A percentile compares a stretch with the other conserved stretches of the same genome.
Evolutionary conservation across 1,140 invertebrate genomes (phyloP).

Genomic region (Stegodyphus dumicola): DNA sequence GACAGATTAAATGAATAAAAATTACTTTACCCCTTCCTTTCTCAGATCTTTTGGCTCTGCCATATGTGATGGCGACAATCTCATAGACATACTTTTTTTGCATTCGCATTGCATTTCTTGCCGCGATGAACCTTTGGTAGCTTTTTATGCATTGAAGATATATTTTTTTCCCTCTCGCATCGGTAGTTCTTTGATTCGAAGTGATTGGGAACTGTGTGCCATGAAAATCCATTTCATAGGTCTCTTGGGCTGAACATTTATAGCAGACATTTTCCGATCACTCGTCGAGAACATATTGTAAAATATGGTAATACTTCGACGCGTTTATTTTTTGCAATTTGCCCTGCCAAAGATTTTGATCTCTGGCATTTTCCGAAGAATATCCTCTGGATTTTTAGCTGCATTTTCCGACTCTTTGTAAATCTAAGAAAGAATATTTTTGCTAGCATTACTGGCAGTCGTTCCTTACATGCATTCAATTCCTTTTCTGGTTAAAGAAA

Average conservation of each 20-base stretch:
- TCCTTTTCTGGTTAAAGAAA: too few relatives aligned
- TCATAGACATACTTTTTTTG: neutral
- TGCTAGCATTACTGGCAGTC: too few relatives aligned
- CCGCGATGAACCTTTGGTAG: neutral
- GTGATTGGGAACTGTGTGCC: slow-evolving; percentile 33
- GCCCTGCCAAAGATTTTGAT: slow-evolving; percentile 20
- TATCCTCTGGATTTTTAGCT: neutral
- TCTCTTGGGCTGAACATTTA: slow-evolving; percentile 44
- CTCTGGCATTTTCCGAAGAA: slow-evolving; percentile 10
- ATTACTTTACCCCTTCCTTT: slow-evolving; percentile 46
- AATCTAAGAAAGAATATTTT: too few relatives aligned
- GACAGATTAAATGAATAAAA: slow-evolving; percentile 59
- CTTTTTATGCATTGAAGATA: neutral
- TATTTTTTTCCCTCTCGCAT: neutral
- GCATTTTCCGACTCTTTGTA: neutral
- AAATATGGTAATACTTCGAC: slow-evolving; percentile 43
- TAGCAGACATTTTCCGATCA: slow-evolving; percentile 18
- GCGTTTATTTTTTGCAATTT: slow-evolving; percentile 37
- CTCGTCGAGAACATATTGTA: slow-evolving; percentile 32
- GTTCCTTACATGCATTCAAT: too few relatives aligned
- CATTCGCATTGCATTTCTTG: neutral
- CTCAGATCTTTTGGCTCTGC: slow-evolving; percentile 37
- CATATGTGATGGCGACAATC: slow-evolving; percentile 33
- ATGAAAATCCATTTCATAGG: slow-evolving; percentile 14
- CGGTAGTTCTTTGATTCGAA: slow-evolving; percentile 33